Evolutionary conservation across 1,140 invertebrate species (phyloP), one percentile per base, ranked within the genome.

Genomic region (Drosophila pachea): DNA sequence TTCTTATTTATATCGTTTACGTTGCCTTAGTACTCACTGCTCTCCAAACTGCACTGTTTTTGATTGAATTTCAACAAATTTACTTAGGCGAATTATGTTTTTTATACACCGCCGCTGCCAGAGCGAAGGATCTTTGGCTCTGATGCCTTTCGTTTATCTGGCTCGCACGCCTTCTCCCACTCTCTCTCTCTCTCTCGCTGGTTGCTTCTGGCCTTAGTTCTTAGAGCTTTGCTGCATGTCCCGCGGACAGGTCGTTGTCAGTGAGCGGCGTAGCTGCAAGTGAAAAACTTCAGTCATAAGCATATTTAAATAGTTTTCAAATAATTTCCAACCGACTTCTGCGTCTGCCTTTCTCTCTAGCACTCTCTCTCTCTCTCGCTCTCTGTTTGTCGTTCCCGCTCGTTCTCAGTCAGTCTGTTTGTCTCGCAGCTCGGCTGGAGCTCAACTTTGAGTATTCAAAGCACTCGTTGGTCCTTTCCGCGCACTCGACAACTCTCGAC

Each of bases 271-370:
- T 12, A 40, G 43, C 68, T 70, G 68, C 40, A 72, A 68, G 52
- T 12, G 33, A 56, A 68, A 72, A 72, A 72, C 64, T 72, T 72
- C 43, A 72, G 69, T 55, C 66, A 68, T 74, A 74, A 62, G 66
- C 71, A 77, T 68, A 81, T 81, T 81, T 81, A 62, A 81, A 82
- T 74, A 65, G 55, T 77, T 76, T 71, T 49, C 22, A 47, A 52
- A 68, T 77, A 67, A 58, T 68, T 59, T 59, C 53, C 56, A 31
- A 32, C 42, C 35, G 48, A 32, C 35, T 62, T 31, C 22, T 32
- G 49, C 16, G n/a, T 52, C 14, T 47, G 14, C 4, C 38, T 38
- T 8, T 4, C 36, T 12, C 11, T 5, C 38, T 43, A 14, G 2
- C 40, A 12, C 7, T 12, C 40, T 42, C 7, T 12, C 40, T 42